A percentile compares a stretch with the other conserved stretches of the same genome.
Evolutionary conservation across 2,797 vertebrate genomes (phyloP).

Genomic region (Thalassophryne amazonica): DNA sequence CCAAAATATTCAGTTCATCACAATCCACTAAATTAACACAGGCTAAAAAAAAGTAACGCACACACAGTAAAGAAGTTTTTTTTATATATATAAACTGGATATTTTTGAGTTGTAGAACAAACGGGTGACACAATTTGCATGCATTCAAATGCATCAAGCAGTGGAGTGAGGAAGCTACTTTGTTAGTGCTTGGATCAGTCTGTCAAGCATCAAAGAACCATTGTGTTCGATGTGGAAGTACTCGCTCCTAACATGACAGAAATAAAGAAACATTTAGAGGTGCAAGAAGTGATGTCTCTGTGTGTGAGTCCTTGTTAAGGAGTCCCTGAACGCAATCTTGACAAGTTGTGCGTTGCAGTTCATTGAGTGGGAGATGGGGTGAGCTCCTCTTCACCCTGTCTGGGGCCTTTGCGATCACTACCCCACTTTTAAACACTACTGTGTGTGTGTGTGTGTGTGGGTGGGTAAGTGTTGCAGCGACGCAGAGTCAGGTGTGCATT

Average conservation of each 20-base stretch:
- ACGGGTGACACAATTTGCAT: slow-evolving; percentile 22
- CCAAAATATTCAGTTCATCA: too few relatives aligned
- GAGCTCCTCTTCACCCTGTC: neutral
- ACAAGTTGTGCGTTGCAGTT: slow-evolving; percentile 5
- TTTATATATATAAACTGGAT: too few relatives aligned
- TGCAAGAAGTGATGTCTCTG: slow-evolving; percentile 2
- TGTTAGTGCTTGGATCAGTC: slow-evolving; percentile 14
- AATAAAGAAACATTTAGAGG: slow-evolving; percentile 21
- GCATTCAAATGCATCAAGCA: slow-evolving; percentile 13
- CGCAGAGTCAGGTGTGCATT: slow-evolving; percentile 40
- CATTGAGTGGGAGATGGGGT: slow-evolving; percentile 5
- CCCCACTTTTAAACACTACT: slow-evolving; percentile 21
- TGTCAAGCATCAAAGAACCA: slow-evolving; percentile 42
- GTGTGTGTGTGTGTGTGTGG: neutral
- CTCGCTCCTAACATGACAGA: slow-evolving; percentile 5
- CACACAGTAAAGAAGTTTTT: too few relatives aligned
- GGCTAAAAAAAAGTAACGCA: too few relatives aligned
- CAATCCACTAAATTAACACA: too few relatives aligned
- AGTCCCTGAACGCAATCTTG: slow-evolving; percentile 6
- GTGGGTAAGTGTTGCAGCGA: slow-evolving; percentile 16
- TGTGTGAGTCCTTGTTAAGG: slow-evolving; percentile 16
- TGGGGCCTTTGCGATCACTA: slow-evolving; percentile 10
- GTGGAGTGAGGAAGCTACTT: slow-evolving; percentile 12
- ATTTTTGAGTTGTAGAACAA: neutral
- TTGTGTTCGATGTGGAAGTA: slow-evolving; percentile 27